Evolutionary conservation across 2,888 invertebrate species (phyloP), one percentile per base, ranked within the genome.

Genomic region (Pyrocoelia pectoralis): DNA sequence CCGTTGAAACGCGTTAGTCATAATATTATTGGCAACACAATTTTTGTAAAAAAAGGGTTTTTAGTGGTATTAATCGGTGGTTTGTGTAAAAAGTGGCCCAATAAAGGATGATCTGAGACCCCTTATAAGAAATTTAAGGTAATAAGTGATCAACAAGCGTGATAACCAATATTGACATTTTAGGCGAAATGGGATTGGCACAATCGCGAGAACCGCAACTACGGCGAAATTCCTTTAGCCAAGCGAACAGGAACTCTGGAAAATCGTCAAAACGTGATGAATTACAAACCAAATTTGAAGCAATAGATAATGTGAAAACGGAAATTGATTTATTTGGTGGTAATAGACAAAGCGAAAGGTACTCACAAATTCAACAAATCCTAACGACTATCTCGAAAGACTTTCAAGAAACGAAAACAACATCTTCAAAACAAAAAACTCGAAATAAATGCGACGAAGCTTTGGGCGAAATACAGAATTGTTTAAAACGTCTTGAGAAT

Each of bases 291-390:
- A 28, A 38, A 19, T n/a, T 19, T 6, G 38, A 51, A 8, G 17
- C 40, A 1, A 14, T 58, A 10, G 19, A 51, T 1, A 50, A 51
- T 29, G 14, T 58, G 2, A 50, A 58, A 58, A 38, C 50, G n/a
- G 60, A 67, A 62, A 56, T 68, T 10, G 66, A 63, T 17, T 17
- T 53, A 10, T 68, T 62, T 56, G 61, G 59, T 18, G 68, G 68
- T 8, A 50, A 60, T 10, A 24, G 68, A 48, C 60, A 51, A 12
- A 64, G 61, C n/a, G 53, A 62, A 1, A 28, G 65, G 8, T 68
- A 68, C 57, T 56, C 61, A 19, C 60, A 62, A 10, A 60, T 63
- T 14, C 68, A 68, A 17, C 17, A 61, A 18, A 56, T 56, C 10
- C 40, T 68, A 6, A 54, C 68, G n/a, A 52, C 38, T 14, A 61